A percentile compares a stretch with the other conserved stretches of the same genome.
Conservation (phyloP, 2,113 vertebrate genomes). For the Heterocephalus glaber region DNA sequence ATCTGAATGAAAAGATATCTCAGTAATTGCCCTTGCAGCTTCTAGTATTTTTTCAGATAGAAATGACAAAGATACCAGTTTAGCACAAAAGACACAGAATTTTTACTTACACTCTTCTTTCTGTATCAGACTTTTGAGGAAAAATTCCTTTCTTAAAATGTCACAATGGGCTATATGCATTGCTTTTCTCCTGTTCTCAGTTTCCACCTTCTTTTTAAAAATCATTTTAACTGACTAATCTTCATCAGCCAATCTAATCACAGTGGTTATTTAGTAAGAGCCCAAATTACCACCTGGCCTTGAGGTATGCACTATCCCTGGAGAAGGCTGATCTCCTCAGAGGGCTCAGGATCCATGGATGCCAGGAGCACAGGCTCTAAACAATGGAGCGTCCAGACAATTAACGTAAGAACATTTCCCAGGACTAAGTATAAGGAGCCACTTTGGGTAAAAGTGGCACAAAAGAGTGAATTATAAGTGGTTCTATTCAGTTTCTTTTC, state of each 20-base stretch:
- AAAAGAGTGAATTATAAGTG: slow-evolving; percentile 31
- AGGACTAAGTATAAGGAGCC: slow-evolving; percentile 15
- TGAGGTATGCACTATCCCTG: background rate
- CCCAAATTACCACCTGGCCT: slow-evolving; percentile 55
- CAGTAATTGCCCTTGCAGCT: background rate
- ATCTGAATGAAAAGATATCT: background rate
- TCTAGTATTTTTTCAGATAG: background rate
- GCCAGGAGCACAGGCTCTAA: slow-evolving; percentile 4
- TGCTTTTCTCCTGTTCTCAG: background rate
- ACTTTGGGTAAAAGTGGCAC: slow-evolving; percentile 46
- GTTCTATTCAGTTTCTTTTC: slow-evolving; percentile 61
- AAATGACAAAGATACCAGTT: background rate
- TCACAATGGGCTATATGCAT: background rate
- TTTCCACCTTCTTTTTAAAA: slow-evolving; percentile 15
- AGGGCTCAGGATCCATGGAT: background rate
- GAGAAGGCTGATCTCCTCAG: slow-evolving; percentile 46
- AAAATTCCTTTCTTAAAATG: background rate
- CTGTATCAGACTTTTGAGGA: background rate
- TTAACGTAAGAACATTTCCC: slow-evolving; percentile 54
- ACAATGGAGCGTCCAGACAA: slow-evolving; percentile 60
- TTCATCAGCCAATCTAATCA: slow-evolving; percentile 39
- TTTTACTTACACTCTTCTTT: background rate
- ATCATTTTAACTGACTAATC: background rate
- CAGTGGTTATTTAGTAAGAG: slow-evolving; percentile 56
- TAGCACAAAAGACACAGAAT: background rate